phyloP scores from a whole-genome alignment of 2,797 vertebrate genomes.

The Ctenosaura bakeri region DNA sequence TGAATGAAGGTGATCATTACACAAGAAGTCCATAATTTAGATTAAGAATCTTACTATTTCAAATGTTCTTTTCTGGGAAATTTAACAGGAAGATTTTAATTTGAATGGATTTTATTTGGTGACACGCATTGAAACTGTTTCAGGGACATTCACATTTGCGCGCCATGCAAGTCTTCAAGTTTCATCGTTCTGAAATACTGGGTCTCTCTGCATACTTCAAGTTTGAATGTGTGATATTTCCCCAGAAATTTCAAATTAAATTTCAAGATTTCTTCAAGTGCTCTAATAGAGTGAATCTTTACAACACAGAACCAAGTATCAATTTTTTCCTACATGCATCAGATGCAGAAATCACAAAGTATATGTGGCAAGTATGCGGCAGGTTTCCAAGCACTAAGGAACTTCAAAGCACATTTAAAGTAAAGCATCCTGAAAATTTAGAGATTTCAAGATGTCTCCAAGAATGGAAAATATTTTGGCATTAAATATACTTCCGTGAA shows the following conservation, averaged over 20 bases:
- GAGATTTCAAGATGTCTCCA: background rate
- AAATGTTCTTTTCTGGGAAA: background rate
- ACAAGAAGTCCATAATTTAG: background rate
- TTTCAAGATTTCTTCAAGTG: constrained; percentile 50
- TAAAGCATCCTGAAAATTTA: constrained; percentile 43
- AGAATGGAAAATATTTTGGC: constrained; percentile 29
- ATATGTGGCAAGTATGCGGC: constrained; percentile 64
- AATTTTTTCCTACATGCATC: constrained; percentile 66
- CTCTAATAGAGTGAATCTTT: constrained; percentile 49
- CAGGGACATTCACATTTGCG: constrained; percentile 15
- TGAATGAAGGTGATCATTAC: background rate
- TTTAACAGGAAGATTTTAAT: rapidly evolving
- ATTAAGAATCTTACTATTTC: constrained; percentile 1
- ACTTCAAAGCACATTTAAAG: constrained; percentile 23
- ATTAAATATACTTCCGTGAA: constrained; percentile 28
- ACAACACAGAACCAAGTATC: constrained; percentile 71
- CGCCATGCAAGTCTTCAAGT: constrained; percentile 5
- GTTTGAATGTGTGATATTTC: constrained; percentile 20
- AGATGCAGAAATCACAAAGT: constrained; percentile 80
- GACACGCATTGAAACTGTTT: background rate
- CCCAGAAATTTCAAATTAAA: constrained; percentile 26
- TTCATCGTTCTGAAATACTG: background rate
- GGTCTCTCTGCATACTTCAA: constrained; percentile 38
- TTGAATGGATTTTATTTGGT: background rate
- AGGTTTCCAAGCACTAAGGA: constrained; percentile 66